phyloP scores from a whole-genome alignment of 2,888 invertebrate species.

The Agrochola litura region DNA sequence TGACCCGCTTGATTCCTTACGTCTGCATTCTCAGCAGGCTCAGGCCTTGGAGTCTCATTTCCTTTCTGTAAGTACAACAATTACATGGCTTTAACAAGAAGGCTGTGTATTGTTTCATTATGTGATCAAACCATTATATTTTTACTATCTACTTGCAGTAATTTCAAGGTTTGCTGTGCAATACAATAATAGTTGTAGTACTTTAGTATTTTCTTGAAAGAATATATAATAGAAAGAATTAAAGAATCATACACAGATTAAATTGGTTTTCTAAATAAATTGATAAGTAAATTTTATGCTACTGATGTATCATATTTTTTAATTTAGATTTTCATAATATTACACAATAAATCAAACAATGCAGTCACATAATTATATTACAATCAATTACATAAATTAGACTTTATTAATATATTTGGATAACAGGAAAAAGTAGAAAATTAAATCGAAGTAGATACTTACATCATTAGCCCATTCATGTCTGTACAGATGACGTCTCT shows the following conservation, averaged over 20 bases:
- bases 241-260: too few relatives aligned
- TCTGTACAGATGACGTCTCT: slow-evolving; percentile 95
- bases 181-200: slow-evolving; percentile 21
- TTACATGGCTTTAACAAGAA: slow-evolving; percentile 29
- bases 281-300: neutral
- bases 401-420: neutral
- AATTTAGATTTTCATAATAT: neutral
- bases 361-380: neutral
- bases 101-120: slow-evolving; percentile 28
- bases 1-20: slow-evolving; percentile 76
- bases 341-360: slow-evolving; percentile 8
- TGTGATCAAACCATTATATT: slow-evolving; percentile 43
- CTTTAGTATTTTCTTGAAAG: slow-evolving; percentile 17
- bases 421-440: neutral
- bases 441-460: slow-evolving; percentile 70
- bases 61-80: slow-evolving; percentile 82
- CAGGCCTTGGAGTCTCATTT: slow-evolving; percentile 89
- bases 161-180: slow-evolving; percentile 49
- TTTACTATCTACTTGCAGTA: slow-evolving; percentile 43
- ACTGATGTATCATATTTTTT: neutral
- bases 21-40: slow-evolving; percentile 81
- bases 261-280: neutral
- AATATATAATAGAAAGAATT: neutral
- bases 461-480: slow-evolving; percentile 97
- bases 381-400: neutral